Conservation (phyloP, 2,113 vertebrate genomes). For the Himantopus leucocephalus region DNA sequence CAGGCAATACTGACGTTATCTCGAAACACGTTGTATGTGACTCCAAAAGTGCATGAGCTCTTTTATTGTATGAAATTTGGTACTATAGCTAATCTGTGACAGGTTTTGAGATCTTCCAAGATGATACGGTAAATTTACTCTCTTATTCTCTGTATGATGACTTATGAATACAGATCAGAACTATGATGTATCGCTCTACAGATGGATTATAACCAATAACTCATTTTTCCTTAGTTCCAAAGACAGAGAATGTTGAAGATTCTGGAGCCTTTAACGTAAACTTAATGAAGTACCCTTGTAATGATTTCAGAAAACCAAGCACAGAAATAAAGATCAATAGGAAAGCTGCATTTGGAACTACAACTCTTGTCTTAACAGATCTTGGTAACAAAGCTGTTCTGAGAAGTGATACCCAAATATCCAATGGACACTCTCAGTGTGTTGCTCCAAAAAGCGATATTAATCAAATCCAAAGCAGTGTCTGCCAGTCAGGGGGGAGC, state of each 20-base stretch:
- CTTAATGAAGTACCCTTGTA: slow-evolving; percentile 88
- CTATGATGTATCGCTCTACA: neutral
- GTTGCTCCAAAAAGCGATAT: slow-evolving; percentile 31
- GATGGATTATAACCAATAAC: neutral
- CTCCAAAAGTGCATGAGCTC: neutral
- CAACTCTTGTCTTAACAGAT: slow-evolving; percentile 87
- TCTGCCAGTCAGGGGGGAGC: neutral
- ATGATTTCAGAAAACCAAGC: slow-evolving; percentile 80
- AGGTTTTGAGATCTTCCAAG: neutral
- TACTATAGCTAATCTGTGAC: neutral
- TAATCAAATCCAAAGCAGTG: neutral
- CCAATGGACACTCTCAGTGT: neutral
- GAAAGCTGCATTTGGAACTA: slow-evolving; percentile 84
- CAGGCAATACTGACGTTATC: neutral
- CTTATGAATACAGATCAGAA: neutral
- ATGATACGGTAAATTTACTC: neutral
- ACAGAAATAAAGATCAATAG: slow-evolving; percentile 88
- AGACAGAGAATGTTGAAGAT: slow-evolving; percentile 46
- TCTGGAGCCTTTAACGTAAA: slow-evolving; percentile 44
- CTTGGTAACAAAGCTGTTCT: slow-evolving; percentile 65
- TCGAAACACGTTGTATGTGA: neutral
- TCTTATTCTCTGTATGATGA: neutral
- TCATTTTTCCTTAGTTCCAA: slow-evolving; percentile 64
- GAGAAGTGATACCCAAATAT: neutral
- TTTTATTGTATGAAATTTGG: neutral